These are phyloP conservation scores for Eupeodes corollae DNA, from an alignment of 1,140 invertebrate genomes.

Conservation along the genomic window DNA sequence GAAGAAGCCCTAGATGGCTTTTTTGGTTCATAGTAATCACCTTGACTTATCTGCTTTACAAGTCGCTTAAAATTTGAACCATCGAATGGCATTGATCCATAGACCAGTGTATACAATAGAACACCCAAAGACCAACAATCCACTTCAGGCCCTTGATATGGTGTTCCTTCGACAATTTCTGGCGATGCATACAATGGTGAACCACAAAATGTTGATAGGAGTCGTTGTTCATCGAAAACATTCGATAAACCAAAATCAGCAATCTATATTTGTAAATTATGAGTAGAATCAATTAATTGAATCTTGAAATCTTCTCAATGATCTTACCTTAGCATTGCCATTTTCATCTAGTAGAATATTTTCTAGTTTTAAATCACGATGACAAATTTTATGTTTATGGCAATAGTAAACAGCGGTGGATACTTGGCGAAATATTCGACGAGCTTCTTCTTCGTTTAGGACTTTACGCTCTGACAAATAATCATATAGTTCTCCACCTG, in stretches of 20 bases:
- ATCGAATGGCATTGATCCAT: slow-evolving; percentile 99
- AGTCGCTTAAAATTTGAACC: slow-evolving; percentile 95
- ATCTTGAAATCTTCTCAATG: not conserved
- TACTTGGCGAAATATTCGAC: slow-evolving; percentile 94
- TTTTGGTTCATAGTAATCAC: slow-evolving; percentile 94
- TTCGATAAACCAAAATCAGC: slow-evolving; percentile 98
- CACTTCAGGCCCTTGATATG: slow-evolving; percentile 94
- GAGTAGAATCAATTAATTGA: slow-evolving; percentile 5
- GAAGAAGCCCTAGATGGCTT: slow-evolving; percentile 91
- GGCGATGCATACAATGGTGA: slow-evolving; percentile 96
- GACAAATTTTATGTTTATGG: slow-evolving; percentile 97
- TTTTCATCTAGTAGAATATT: slow-evolving; percentile 94
- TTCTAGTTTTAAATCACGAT: slow-evolving; percentile 96
- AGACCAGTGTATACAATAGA: slow-evolving; percentile 92
- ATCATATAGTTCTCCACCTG: slow-evolving; percentile 96
- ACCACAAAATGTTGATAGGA: slow-evolving; percentile 93
- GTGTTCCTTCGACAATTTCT: slow-evolving; percentile 95
- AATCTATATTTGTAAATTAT: slow-evolving; percentile 50
- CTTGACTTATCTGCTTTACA: slow-evolving; percentile 92
- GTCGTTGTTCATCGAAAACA: slow-evolving; percentile 81
- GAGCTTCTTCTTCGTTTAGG: slow-evolving; percentile 81
- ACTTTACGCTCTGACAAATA: slow-evolving; percentile 90
- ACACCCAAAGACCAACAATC: slow-evolving; percentile 96
- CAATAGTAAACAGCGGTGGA: slow-evolving; percentile 96
- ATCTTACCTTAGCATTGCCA: slow-evolving; percentile 81